Evolutionary conservation across 2,888 invertebrate species (phyloP).

Genomic region (Drosophila nigricruria): DNA sequence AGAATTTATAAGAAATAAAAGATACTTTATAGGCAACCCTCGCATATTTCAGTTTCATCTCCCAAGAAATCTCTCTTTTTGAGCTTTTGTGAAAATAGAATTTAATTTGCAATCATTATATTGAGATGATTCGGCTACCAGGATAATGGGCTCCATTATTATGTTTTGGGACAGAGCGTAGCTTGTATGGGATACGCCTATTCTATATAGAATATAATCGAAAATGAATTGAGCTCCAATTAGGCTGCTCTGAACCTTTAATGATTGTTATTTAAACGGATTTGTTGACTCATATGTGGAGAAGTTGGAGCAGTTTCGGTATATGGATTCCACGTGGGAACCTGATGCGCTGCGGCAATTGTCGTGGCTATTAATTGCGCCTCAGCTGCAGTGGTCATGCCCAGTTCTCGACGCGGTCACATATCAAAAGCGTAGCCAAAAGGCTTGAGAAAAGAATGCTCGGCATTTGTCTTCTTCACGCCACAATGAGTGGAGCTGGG

Average conservation of each 20-base stretch:
- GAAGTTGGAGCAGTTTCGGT: conserved; percentile 6
- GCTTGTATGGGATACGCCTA: conserved; percentile 19
- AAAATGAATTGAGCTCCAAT: conserved; percentile 68
- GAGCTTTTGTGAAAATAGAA: conserved; percentile 21
- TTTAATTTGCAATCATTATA: conserved; percentile 61
- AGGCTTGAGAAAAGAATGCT: conserved; percentile 78
- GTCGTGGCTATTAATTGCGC: conserved; percentile 68
- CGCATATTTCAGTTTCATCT: conserved; percentile 5
- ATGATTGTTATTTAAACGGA: conserved; percentile 61
- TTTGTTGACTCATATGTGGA: conserved; percentile 32
- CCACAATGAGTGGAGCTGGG: conserved; percentile 42
- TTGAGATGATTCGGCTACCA: conserved; percentile 48
- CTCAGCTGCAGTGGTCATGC: conserved; percentile 36
- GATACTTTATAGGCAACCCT: conserved; percentile 5
- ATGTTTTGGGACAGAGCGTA: conserved; percentile 3
- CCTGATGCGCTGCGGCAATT: conserved; percentile 42
- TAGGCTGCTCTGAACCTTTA: conserved; percentile 50
- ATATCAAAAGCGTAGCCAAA: conserved; percentile 78
- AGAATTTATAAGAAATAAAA: too few relatives aligned
- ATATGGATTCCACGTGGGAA: conserved; percentile 67
- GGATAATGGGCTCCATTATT: conserved; percentile 65
- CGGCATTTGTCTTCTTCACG: conserved; percentile 77
- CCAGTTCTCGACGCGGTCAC: conserved; percentile 52
- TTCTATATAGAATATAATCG: conserved; percentile 27
- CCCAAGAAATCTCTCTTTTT: conserved; percentile 2